Conservation (phyloP, 2,888 invertebrate species). For the Aphrophora alni region DNA sequence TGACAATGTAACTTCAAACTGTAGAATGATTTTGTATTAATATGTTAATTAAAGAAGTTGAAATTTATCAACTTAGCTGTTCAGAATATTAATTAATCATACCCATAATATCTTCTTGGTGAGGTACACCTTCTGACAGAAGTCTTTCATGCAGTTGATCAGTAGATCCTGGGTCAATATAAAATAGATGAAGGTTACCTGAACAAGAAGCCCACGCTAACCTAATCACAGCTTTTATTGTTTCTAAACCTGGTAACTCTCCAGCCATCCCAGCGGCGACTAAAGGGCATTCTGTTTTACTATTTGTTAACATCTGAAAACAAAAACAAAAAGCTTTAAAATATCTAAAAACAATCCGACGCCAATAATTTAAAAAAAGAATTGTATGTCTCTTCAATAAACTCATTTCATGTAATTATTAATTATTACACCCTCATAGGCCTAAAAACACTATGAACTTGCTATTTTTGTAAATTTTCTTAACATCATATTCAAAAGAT, state of each 20-base stretch:
- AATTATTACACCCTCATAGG: too few species aligned
- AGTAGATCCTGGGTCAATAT: slow-evolving; percentile 51
- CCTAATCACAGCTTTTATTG: slow-evolving; percentile 75
- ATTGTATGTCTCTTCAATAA: too few species aligned
- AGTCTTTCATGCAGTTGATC: slow-evolving; percentile 69
- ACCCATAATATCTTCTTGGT: slow-evolving; percentile 71
- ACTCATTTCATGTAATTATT: too few species aligned
- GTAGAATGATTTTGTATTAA: too few species aligned
- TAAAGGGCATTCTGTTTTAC: slow-evolving; percentile 55
- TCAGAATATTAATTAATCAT: slow-evolving; percentile 52
- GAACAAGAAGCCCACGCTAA: slow-evolving; percentile 74
- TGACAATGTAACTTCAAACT: too few species aligned
- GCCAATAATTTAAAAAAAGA: too few species aligned
- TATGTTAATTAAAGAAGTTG: too few species aligned
- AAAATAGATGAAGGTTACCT: slow-evolving; percentile 45
- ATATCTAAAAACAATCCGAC: too few species aligned
- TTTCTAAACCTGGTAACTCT: slow-evolving; percentile 74
- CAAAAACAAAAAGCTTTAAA: not conserved
- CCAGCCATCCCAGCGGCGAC: slow-evolving; percentile 67
- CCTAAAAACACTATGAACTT: too few species aligned
- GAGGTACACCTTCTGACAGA: slow-evolving; percentile 63
- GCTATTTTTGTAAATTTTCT: too few species aligned
- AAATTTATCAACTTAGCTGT: too few species aligned
- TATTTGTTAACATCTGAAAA: slow-evolving; percentile 21
- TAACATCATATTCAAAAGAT: too few species aligned